Conservation (phyloP, 2,888 invertebrate species). For the Corbicula japonica region DNA sequence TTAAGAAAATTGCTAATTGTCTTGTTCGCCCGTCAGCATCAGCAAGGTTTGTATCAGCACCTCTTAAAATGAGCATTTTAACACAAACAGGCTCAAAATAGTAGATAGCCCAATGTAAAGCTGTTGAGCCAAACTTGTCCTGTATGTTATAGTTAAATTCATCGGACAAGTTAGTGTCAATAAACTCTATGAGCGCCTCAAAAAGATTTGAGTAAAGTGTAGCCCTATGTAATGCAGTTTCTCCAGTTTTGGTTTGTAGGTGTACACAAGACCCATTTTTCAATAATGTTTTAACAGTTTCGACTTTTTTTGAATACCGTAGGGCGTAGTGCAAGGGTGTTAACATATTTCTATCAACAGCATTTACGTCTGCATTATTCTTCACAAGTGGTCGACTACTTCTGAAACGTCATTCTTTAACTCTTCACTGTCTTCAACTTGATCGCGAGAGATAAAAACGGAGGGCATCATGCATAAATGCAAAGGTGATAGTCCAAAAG, state of each 20-base stretch:
- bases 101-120: slow-evolving; percentile 15
- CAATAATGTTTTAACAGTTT: not conserved
- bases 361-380: slow-evolving; percentile 8
- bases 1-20: slow-evolving; percentile 1
- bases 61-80: not conserved
- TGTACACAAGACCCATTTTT: not conserved
- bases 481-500: slow-evolving; percentile 3
- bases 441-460: slow-evolving; percentile 7
- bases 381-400: not conserved
- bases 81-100: not conserved
- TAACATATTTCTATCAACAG: slow-evolving; percentile 11
- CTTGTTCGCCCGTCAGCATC: not conserved
- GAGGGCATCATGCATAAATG: slow-evolving; percentile 14
- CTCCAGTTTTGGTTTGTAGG: slow-evolving; percentile 18
- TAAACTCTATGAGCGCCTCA: not conserved
- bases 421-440: slow-evolving; percentile 19
- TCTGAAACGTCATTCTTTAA: slow-evolving; percentile 22
- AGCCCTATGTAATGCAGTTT: slow-evolving; percentile 9
- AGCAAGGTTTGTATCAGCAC: not conserved
- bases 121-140: slow-evolving; percentile 20
- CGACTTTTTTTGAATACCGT: not conserved
- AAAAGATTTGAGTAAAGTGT: slow-evolving; percentile 5
- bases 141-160: slow-evolving; percentile 8
- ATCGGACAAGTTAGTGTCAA: not conserved
- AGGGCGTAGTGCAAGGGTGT: slow-evolving; percentile 13